A percentile compares a stretch with the other conserved stretches of the same genome.
Evolutionary conservation across 2,797 vertebrate genomes (phyloP).

Genomic region (Thalassophryne amazonica): DNA sequence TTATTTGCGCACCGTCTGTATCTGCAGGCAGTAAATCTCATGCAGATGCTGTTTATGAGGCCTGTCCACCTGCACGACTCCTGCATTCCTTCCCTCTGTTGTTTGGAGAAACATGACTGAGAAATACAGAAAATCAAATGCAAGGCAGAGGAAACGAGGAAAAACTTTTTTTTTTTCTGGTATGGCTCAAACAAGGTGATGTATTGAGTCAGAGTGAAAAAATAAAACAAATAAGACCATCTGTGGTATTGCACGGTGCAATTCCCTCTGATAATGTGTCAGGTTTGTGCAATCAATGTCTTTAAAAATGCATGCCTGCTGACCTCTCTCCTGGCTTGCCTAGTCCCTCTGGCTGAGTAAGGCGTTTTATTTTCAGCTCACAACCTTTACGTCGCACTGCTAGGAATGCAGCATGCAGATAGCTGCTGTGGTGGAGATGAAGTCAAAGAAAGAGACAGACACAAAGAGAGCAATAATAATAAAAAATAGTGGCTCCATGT

Average conservation of each 20-base stretch:
- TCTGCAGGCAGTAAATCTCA: slow-evolving; percentile 66
- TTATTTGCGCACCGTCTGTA: slow-evolving; percentile 49
- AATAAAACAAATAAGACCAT: slow-evolving; percentile 44
- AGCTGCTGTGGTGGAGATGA: neutral
- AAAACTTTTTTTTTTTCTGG: slow-evolving; percentile 14
- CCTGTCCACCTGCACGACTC: slow-evolving; percentile 46
- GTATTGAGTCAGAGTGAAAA: slow-evolving; percentile 16
- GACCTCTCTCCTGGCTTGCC: slow-evolving; percentile 31
- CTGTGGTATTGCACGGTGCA: slow-evolving; percentile 14
- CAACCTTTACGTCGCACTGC: slow-evolving; percentile 6
- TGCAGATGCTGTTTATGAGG: slow-evolving; percentile 57
- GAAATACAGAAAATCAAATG: slow-evolving; percentile 9
- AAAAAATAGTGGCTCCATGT: slow-evolving; percentile 54
- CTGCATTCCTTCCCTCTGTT: slow-evolving; percentile 1
- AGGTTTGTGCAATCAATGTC: slow-evolving; percentile 37
- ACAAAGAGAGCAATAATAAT: slow-evolving; percentile 21
- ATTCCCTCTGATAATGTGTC: slow-evolving; percentile 43
- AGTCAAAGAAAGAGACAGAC: neutral
- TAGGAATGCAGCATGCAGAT: neutral
- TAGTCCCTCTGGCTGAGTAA: neutral
- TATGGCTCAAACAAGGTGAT: slow-evolving; percentile 20
- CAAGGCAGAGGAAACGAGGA: neutral
- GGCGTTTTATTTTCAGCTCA: slow-evolving; percentile 1
- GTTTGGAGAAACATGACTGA: slow-evolving; percentile 29
- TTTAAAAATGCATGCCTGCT: slow-evolving; percentile 45